Conservation (phyloP, 1,140 invertebrate species). For the Musca vetustissima region DNA sequence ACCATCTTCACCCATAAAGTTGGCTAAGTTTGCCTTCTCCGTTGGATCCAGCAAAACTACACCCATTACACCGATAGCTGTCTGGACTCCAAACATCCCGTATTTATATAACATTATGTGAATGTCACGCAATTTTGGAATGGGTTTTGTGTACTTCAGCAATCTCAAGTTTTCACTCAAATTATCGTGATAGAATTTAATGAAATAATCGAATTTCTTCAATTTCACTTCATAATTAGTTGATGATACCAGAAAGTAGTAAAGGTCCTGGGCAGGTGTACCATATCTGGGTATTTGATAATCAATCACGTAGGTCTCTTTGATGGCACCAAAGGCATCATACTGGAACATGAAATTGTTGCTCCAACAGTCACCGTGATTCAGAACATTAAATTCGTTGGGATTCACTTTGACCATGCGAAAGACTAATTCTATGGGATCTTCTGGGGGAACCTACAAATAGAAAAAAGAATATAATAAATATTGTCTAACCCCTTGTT, state of each 20-base stretch:
- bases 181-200: conserved; percentile 46
- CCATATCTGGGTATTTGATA: conserved; percentile 43
- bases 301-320: conserved; percentile 43
- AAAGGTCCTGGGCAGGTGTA: conserved; percentile 38
- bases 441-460: no score
- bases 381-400: conserved; percentile 62
- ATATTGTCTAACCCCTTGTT: conserved; percentile 1
- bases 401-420: conserved; percentile 36
- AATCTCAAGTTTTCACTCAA: conserved; percentile 36
- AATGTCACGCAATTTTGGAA: conserved; percentile 39
- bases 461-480: conserved; percentile 26
- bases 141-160: conserved; percentile 38
- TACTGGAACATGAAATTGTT: conserved; percentile 66
- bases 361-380: conserved; percentile 63
- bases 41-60: conserved; percentile 35
- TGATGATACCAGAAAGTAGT: conserved; percentile 43
- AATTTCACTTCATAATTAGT: conserved; percentile 45
- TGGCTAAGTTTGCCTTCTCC: conserved; percentile 28
- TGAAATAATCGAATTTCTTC: conserved; percentile 44
- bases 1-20: conserved; percentile 33
- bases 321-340: conserved; percentile 52
- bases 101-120: conserved; percentile 37
- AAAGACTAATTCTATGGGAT: conserved; percentile 16
- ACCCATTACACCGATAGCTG: conserved; percentile 12
- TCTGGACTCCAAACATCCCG: conserved; percentile 37